Evolutionary conservation across 2,888 invertebrate species (phyloP).

Genomic region (Chaitophorus viminalis): DNA sequence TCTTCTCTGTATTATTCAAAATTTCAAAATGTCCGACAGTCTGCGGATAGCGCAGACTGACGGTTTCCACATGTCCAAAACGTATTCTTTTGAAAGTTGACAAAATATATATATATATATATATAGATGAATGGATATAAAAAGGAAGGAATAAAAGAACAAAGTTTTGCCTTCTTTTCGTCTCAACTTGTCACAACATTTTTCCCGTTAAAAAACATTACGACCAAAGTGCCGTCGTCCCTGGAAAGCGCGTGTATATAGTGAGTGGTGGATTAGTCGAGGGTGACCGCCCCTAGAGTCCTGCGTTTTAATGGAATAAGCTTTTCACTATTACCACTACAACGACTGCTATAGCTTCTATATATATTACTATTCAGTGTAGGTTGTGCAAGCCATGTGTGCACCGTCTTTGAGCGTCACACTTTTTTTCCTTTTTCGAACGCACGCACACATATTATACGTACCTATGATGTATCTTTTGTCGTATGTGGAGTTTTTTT

Average conservation of each 20-base stretch:
- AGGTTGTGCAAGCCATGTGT: not conserved
- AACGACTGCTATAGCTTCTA: not conserved
- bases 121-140: not conserved
- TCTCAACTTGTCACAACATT: constrained; percentile 33
- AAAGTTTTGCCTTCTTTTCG: not conserved
- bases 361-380: not conserved
- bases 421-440: not conserved
- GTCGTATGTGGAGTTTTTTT: no score
- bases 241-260: not conserved
- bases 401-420: no score
- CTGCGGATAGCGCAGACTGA: constrained; percentile 1
- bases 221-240: constrained; percentile 23
- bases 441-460: not conserved
- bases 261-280: not conserved
- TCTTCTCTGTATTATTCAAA: constrained; percentile 34
- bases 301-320: constrained; percentile 59
- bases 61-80: constrained; percentile 17
- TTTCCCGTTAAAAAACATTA: constrained; percentile 36
- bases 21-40: constrained; percentile 9
- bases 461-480: not conserved
- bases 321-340: not conserved
- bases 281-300: not conserved
- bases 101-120: constrained; percentile 9
- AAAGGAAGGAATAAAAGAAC: constrained; percentile 13
- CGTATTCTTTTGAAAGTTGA: constrained; percentile 1